These are phyloP conservation scores for Amiota mariae DNA, from an alignment of 2,888 invertebrate species.

Conservation along the genomic window DNA sequence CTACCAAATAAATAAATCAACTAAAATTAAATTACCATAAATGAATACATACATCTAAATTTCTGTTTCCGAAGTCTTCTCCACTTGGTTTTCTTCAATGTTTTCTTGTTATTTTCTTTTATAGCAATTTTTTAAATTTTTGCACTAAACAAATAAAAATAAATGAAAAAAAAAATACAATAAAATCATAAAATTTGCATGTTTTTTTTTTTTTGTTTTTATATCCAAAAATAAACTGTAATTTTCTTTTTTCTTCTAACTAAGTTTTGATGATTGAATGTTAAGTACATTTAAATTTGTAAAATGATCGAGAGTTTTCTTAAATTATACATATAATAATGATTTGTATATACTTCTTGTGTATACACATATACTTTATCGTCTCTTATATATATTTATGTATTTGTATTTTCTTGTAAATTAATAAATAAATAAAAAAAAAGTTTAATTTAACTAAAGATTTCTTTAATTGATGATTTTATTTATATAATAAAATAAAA, in stretches of 20 bases:
- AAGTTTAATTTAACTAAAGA: constrained; percentile 51
- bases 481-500: too few relatives aligned
- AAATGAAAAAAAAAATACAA: constrained; percentile 24
- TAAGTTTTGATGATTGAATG: background rate
- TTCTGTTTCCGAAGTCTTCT: too few relatives aligned
- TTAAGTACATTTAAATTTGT: background rate
- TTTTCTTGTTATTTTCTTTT: constrained; percentile 5
- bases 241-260: too few relatives aligned
- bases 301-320: constrained; percentile 1
- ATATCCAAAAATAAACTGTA: too few relatives aligned
- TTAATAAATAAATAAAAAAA: constrained; percentile 54
- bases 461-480: too few relatives aligned
- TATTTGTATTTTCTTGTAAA: constrained; percentile 67
- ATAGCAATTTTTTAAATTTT: background rate
- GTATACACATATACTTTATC: constrained; percentile 42
- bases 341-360: constrained; percentile 48
- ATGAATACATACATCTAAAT: too few relatives aligned
- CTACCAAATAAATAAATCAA: too few relatives aligned
- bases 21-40: too few relatives aligned
- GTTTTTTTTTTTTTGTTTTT: too few relatives aligned
- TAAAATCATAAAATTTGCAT: background rate
- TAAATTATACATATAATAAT: background rate
- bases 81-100: background rate
- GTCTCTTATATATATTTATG: constrained; percentile 38
- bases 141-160: constrained; percentile 8